Percentiles rank a stretch among this genome's conserved stretches.
Evolutionary conservation across 2,797 vertebrate genomes (phyloP).

Genomic region (Pteropus rufus): DNA sequence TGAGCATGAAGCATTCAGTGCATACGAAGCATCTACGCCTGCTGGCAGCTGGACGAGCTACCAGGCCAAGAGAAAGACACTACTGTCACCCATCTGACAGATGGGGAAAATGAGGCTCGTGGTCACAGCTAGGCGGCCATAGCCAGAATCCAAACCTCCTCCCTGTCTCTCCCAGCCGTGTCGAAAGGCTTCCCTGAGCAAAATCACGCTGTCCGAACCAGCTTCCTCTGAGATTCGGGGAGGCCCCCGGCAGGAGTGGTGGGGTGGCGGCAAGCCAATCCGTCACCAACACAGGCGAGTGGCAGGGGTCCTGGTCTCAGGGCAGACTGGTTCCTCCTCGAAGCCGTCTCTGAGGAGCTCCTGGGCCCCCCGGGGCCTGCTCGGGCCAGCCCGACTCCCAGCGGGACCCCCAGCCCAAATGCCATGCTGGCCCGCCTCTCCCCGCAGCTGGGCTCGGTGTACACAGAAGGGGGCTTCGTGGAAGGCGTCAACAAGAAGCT

Average conservation of each 20-base stretch:
- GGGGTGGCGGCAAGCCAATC: fast-evolving
- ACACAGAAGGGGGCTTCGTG: slow-evolving; percentile 93
- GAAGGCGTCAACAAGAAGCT: slow-evolving; percentile 86
- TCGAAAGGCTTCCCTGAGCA: neutral
- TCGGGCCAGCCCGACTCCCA: fast-evolving
- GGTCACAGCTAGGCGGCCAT: neutral
- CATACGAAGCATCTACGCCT: fast-evolving
- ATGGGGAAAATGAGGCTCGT: neutral
- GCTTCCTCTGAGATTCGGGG: neutral
- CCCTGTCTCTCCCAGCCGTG: fast-evolving
- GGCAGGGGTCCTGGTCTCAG: neutral
- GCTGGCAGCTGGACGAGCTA: fast-evolving
- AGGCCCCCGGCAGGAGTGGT: fast-evolving
- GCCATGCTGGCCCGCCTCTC: fast-evolving
- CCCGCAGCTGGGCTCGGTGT: slow-evolving; percentile 89
- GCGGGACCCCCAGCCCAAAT: fast-evolving
- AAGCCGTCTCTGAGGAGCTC: neutral
- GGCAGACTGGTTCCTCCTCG: neutral
- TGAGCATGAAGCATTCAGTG: neutral
- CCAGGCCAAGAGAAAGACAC: neutral
- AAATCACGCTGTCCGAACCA: neutral
- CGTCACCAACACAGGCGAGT: fast-evolving
- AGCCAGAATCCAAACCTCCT: neutral
- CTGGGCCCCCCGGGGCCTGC: neutral
- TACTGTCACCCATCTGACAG: neutral